phyloP scores from a whole-genome alignment of 2,113 vertebrate genomes.

The Crocuta crocuta region DNA sequence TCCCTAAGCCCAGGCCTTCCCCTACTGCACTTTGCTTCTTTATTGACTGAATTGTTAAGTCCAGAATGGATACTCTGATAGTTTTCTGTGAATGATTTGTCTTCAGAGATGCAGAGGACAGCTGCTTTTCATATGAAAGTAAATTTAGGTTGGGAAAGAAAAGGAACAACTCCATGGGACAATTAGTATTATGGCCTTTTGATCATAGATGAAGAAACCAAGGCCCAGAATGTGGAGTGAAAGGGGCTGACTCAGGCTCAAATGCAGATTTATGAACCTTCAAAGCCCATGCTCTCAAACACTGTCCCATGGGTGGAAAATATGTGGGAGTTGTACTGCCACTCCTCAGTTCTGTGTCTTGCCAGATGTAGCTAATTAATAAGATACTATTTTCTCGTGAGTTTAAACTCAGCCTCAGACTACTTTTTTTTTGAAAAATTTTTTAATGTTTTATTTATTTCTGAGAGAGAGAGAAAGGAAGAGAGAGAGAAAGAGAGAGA shows the following conservation, averaged over 20 bases:
- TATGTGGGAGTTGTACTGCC: background rate
- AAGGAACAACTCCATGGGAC: background rate
- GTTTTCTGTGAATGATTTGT: conserved; percentile 6
- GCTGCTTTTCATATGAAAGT: conserved; percentile 19
- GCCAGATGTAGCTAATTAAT: background rate
- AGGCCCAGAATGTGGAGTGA: background rate
- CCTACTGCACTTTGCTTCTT: background rate
- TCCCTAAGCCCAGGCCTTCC: background rate
- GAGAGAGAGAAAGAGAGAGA: no score
- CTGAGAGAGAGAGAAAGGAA: no score
- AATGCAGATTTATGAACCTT: background rate
- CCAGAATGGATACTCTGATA: background rate
- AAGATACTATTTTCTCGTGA: background rate
- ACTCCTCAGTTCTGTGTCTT: background rate
- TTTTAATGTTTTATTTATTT: no score
- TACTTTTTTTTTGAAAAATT: no score
- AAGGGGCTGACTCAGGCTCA: background rate
- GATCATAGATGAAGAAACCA: background rate
- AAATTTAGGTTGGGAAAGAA: background rate
- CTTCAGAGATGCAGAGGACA: background rate
- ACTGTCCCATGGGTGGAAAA: background rate
- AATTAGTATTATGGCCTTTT: background rate
- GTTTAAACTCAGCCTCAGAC: background rate
- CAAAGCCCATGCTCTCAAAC: background rate
- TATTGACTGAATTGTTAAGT: background rate